Conservation (phyloP, 1,140 invertebrate species). For the Scaptodrosophila lebanonensis region DNA sequence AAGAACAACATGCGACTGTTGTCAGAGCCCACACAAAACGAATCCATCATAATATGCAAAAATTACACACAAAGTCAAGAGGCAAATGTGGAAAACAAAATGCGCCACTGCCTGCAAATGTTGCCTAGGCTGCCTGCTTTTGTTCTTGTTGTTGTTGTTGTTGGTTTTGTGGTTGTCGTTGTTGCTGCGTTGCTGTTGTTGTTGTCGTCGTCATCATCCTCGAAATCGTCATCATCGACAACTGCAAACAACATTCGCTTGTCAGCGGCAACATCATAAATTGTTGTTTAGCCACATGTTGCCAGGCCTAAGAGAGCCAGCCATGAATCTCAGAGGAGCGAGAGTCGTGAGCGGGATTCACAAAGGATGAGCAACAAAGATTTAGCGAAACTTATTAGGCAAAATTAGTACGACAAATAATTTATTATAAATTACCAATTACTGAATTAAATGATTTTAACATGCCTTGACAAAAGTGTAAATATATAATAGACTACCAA, state of each 20-base stretch:
- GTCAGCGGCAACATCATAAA: conserved; percentile 75
- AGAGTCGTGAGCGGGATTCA: too few relatives aligned
- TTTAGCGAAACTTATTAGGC: too few relatives aligned
- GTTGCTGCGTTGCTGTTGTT: conserved; percentile 10
- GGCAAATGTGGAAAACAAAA: neutral
- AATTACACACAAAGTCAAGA: conserved; percentile 23
- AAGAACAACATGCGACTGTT: conserved; percentile 20
- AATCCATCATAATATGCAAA: conserved; percentile 75
- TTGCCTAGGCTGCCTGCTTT: conserved; percentile 16
- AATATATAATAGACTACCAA: too few relatives aligned
- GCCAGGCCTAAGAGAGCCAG: too few relatives aligned
- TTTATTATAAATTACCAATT: too few relatives aligned
- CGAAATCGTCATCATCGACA: conserved; percentile 73
- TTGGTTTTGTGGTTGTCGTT: conserved; percentile 11
- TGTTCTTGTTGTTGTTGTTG: conserved; percentile 23
- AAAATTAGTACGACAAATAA: too few relatives aligned
- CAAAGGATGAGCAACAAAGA: too few relatives aligned
- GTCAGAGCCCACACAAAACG: conserved; percentile 56
- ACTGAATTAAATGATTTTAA: too few relatives aligned
- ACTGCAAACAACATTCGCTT: conserved; percentile 75
- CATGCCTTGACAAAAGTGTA: too few relatives aligned
- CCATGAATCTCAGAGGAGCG: too few relatives aligned
- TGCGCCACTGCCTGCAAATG: conserved; percentile 2
- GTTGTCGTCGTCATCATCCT: conserved; percentile 55
- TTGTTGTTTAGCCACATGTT: conserved; percentile 75